phyloP scores from a whole-genome alignment of 2,888 invertebrate genomes.

The Thereva unica region DNA sequence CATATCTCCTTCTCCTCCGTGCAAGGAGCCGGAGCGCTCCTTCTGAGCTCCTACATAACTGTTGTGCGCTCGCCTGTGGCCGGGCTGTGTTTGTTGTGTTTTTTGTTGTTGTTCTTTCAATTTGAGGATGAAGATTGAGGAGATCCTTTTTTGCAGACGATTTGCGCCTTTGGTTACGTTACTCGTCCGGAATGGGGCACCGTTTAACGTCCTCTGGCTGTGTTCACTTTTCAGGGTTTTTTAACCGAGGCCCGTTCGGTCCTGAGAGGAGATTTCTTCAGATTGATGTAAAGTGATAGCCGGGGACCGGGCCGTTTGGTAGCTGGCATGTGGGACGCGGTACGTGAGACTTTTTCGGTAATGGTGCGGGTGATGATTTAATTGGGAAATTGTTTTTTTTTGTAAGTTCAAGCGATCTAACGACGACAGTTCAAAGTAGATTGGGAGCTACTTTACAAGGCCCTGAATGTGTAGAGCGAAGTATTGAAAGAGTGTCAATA shows the following conservation, averaged over 20 bases:
- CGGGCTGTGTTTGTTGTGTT: neutral
- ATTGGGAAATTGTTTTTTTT: neutral
- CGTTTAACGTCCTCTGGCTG: neutral
- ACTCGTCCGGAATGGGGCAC: conserved; percentile 7
- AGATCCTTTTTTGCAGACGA: conserved; percentile 19
- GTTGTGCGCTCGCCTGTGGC: neutral
- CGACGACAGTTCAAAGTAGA: too few species aligned
- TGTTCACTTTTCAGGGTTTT: conserved; percentile 4
- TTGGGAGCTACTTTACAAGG: too few species aligned
- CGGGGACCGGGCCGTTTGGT: neutral
- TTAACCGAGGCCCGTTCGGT: conserved; percentile 19
- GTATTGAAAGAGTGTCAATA: too few species aligned
- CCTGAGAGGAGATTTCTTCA: conserved; percentile 16
- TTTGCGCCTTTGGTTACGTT: conserved; percentile 18
- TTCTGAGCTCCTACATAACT: conserved; percentile 6
- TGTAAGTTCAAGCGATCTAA: too few species aligned
- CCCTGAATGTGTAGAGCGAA: too few species aligned
- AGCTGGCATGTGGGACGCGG: neutral
- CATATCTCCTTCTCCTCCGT: conserved; percentile 27
- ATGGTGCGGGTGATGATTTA: conserved; percentile 29
- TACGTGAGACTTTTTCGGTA: conserved; percentile 5
- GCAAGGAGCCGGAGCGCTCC: neutral
- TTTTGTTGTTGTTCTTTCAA: neutral
- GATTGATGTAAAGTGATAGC: conserved; percentile 37
- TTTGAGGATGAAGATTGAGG: conserved; percentile 25